phyloP scores from a whole-genome alignment of 2,888 invertebrate species.

The Leptopilina drosophilae region DNA sequence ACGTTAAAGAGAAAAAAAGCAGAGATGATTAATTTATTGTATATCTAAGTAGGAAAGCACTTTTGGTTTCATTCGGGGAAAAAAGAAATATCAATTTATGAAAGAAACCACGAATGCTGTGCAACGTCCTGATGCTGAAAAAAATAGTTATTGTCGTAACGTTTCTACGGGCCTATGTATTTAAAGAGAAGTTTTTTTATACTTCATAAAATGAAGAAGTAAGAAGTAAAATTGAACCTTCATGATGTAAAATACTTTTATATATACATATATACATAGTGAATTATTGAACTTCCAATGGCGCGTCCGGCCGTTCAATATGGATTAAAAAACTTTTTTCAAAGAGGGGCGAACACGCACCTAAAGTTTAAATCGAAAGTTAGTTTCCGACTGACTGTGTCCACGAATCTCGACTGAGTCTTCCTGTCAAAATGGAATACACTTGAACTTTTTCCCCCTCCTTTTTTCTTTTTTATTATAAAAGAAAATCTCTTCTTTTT shows the following conservation, averaged over 20 bases:
- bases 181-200: conserved; percentile 56
- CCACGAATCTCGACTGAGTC: conserved; percentile 35
- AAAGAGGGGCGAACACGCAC: conserved; percentile 38
- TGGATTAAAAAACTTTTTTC: conserved; percentile 48
- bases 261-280: conserved; percentile 51
- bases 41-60: background rate
- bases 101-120: conserved; percentile 50
- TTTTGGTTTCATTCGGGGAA: background rate
- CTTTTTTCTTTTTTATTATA: background rate
- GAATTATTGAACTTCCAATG: conserved; percentile 53
- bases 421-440: conserved; percentile 25
- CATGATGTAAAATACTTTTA: conserved; percentile 55
- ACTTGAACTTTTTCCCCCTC: conserved; percentile 34
- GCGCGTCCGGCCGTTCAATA: conserved; percentile 40
- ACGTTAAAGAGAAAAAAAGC: background rate
- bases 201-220: conserved; percentile 56
- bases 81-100: background rate
- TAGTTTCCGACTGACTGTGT: conserved; percentile 24
- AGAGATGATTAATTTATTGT: background rate
- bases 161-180: conserved; percentile 64
- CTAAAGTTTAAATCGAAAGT: conserved; percentile 48
- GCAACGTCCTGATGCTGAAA: conserved; percentile 56
- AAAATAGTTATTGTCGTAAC: conserved; percentile 42
- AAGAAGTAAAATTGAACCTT: conserved; percentile 42
- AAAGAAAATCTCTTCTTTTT: conserved; percentile 14